phyloP scores from a whole-genome alignment of 2,797 vertebrate genomes.

The Oophaga sylvatica region DNA sequence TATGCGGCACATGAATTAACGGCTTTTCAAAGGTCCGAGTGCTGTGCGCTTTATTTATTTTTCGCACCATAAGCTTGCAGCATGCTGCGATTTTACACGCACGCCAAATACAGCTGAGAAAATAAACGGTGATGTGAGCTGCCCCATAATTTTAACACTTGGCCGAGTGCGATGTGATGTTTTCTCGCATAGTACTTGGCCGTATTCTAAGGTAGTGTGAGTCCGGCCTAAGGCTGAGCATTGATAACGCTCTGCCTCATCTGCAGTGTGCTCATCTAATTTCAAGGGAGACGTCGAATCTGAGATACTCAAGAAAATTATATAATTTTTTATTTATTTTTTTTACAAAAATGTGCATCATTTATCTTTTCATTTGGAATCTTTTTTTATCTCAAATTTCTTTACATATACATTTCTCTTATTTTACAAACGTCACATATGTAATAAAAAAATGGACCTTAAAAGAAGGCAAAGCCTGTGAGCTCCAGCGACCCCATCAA shows the following conservation, averaged over 20 bases:
- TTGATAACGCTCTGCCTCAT: neutral
- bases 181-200: too few species aligned
- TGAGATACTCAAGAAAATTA: neutral
- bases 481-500: conserved; percentile 23
- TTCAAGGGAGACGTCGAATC: neutral
- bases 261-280: neutral
- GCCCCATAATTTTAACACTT: too few species aligned
- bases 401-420: conserved; percentile 50
- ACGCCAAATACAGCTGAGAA: too few species aligned
- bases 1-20: too few species aligned
- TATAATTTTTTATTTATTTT: conserved; percentile 44
- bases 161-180: too few species aligned
- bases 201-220: too few species aligned
- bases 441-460: conserved; percentile 51
- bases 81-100: too few species aligned
- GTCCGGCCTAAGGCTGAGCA: neutral
- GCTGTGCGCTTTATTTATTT: too few species aligned
- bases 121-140: too few species aligned
- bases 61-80: too few species aligned
- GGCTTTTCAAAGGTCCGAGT: too few species aligned
- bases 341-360: conserved; percentile 50
- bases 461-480: conserved; percentile 39
- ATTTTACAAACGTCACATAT: conserved; percentile 59
- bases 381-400: conserved; percentile 24
- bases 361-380: conserved; percentile 30